phyloP scores from a whole-genome alignment of 1,140 invertebrate species.

The Lepidostoma basale region DNA sequence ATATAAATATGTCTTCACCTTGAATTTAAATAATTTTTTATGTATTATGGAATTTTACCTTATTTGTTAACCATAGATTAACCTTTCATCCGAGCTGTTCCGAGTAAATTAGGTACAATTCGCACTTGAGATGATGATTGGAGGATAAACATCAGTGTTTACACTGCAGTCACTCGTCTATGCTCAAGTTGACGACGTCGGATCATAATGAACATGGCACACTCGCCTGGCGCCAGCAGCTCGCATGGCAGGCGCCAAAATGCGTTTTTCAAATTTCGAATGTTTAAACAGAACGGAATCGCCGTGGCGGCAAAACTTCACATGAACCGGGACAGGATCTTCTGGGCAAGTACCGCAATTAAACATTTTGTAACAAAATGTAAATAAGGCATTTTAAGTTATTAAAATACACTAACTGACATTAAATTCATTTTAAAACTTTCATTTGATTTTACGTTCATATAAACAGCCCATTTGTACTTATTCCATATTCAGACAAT shows the following conservation, averaged over 20 bases:
- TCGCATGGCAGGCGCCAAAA: neutral
- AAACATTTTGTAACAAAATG: no score
- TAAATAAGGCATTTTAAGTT: no score
- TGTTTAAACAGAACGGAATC: neutral
- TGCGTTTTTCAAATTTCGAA: neutral
- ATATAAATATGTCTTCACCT: no score
- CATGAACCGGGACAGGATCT: neutral
- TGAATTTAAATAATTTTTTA: no score
- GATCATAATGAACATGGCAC: conserved; percentile 11
- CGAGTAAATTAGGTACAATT: conserved; percentile 1
- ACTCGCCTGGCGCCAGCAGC: conserved; percentile 2
- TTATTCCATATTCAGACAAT: no score
- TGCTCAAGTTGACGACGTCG: conserved; percentile 8
- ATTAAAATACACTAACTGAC: no score
- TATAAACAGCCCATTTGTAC: no score
- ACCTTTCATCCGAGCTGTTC: neutral
- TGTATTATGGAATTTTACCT: no score
- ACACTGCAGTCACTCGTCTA: neutral
- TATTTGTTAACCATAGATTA: no score
- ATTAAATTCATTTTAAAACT: no score
- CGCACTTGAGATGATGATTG: conserved; percentile 16
- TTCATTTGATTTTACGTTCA: no score
- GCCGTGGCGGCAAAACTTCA: conserved; percentile 4
- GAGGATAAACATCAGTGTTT: conserved; percentile 5
- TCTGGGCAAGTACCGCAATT: no score